A percentile compares a stretch with the other conserved stretches of the same genome.
Evolutionary conservation across 2,113 vertebrate genomes (phyloP).

Genomic region (Varanus komodoensis): DNA sequence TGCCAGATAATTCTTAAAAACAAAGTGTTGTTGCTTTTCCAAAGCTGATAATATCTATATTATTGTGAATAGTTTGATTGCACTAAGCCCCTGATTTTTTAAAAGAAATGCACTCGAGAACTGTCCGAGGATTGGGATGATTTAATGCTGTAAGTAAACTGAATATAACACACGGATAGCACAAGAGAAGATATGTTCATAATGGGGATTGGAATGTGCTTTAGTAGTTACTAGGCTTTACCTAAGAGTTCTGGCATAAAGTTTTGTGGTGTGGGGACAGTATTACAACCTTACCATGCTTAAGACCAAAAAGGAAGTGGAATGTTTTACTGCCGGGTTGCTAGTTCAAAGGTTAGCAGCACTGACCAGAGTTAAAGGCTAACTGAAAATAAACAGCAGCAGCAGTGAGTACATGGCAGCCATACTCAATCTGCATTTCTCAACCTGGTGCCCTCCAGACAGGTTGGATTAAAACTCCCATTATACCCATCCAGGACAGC

Average conservation of each 20-base stretch:
- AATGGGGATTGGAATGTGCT: background rate
- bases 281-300: accelerated
- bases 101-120: background rate
- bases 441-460: background rate
- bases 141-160: background rate
- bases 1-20: background rate
- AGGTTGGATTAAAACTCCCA: too few relatives aligned
- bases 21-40: background rate
- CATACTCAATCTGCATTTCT: background rate
- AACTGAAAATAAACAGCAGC: background rate
- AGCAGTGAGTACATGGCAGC: background rate
- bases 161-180: accelerated
- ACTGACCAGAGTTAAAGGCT: background rate
- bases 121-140: background rate
- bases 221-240: background rate
- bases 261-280: background rate
- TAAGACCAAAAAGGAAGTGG: too few relatives aligned
- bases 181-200: accelerated
- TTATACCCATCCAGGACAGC: too few relatives aligned
- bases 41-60: background rate
- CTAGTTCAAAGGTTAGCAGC: background rate
- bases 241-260: background rate
- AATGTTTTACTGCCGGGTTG: background rate
- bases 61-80: background rate
- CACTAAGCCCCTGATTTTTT: background rate